Evolutionary conservation across 2,113 vertebrate genomes (phyloP).

Genomic region (Taurulus bubalis): DNA sequence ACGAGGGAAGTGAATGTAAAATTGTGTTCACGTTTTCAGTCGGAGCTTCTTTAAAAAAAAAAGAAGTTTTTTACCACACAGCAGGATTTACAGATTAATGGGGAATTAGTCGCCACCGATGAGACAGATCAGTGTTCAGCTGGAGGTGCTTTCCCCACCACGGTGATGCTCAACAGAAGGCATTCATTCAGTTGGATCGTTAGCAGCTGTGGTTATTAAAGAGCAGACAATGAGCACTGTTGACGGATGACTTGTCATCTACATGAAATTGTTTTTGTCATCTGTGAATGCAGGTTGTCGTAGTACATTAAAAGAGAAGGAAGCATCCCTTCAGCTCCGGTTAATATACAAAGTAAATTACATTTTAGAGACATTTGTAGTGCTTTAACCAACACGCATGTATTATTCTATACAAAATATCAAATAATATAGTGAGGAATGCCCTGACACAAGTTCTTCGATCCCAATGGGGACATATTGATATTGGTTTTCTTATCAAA

Average conservation of each 20-base stretch:
- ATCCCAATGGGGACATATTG: background rate
- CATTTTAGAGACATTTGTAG: background rate
- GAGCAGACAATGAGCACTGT: background rate
- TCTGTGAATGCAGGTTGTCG: background rate
- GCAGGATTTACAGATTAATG: slow-evolving; percentile 17
- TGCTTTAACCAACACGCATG: background rate
- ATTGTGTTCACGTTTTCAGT: background rate
- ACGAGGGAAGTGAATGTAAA: background rate
- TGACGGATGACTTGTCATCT: slow-evolving; percentile 4
- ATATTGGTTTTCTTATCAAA: background rate
- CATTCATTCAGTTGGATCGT: slow-evolving; percentile 4
- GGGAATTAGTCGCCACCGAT: background rate
- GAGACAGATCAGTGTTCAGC: slow-evolving; percentile 8
- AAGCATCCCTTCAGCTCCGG: background rate
- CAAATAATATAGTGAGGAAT: background rate
- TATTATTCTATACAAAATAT: background rate
- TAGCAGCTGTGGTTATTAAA: slow-evolving; percentile 30
- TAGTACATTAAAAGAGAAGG: background rate
- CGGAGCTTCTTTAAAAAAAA: too few species aligned
- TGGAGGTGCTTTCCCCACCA: slow-evolving; percentile 26
- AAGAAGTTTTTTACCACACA: background rate
- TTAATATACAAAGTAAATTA: background rate
- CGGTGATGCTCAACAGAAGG: slow-evolving; percentile 6
- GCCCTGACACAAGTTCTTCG: background rate
- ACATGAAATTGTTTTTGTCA: slow-evolving; percentile 8